Conservation (phyloP, 2,888 invertebrate genomes). For the Geophilus truncorum region DNA sequence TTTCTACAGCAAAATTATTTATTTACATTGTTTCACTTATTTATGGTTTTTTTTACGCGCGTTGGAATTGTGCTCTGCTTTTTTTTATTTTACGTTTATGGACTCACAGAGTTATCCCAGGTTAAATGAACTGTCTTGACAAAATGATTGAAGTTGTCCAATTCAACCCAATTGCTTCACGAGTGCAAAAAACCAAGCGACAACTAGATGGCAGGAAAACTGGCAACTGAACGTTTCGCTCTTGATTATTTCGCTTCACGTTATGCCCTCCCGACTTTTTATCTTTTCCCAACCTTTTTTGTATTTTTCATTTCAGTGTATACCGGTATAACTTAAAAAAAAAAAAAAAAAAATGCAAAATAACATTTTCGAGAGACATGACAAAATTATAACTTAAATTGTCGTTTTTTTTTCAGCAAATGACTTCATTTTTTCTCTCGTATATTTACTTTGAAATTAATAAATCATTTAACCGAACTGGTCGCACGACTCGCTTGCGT, state of each 20-base stretch:
- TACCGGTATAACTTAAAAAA: not conserved
- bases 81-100: no score
- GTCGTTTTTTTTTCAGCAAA: not conserved
- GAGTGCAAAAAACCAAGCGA: slow-evolving; percentile 6
- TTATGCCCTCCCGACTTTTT: no score
- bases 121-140: not conserved
- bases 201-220: not conserved
- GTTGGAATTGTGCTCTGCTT: no score
- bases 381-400: no score
- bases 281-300: not conserved
- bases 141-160: slow-evolving; percentile 9
- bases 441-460: not conserved
- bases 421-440: no score
- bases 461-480: not conserved
- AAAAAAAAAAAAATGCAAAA: no score
- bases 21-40: no score
- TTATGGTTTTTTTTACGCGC: no score
- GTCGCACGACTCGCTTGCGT: no score
- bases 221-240: not conserved
- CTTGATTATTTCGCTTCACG: not conserved
- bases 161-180: not conserved
- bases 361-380: no score
- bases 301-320: not conserved
- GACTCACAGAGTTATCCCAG: no score
- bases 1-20: no score